phyloP scores from a whole-genome alignment of 1,140 invertebrate species.

The Brachionus manjavacas region DNA sequence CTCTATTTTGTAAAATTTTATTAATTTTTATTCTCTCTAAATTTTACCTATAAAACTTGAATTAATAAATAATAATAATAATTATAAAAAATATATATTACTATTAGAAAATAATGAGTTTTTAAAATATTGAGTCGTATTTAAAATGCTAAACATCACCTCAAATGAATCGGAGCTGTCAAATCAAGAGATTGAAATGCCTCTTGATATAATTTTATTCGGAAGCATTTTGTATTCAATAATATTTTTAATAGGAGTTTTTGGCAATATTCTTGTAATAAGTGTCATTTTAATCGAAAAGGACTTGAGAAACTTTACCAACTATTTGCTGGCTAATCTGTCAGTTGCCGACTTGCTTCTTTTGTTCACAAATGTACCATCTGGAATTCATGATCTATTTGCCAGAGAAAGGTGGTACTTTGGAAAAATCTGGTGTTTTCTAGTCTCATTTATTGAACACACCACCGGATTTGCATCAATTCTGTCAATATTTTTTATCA shows the following conservation, averaged over 20 bases:
- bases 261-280: conserved; percentile 85
- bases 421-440: conserved; percentile 22
- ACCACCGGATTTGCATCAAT: conserved; percentile 30
- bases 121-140: neutral
- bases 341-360: conserved; percentile 49
- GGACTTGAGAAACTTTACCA: conserved; percentile 87
- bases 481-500: conserved; percentile 37
- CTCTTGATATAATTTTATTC: conserved; percentile 16
- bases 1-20: too few relatives aligned
- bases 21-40: too few relatives aligned
- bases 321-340: conserved; percentile 70
- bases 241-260: conserved; percentile 76
- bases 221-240: conserved; percentile 66
- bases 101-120: neutral
- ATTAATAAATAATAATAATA: too few relatives aligned
- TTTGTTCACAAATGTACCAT: conserved; percentile 43
- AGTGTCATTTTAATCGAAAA: conserved; percentile 83
- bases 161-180: neutral
- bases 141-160: neutral
- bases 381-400: conserved; percentile 37
- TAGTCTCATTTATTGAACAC: conserved; percentile 31
- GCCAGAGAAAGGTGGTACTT: conserved; percentile 41
- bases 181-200: neutral
- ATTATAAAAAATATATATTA: too few relatives aligned
- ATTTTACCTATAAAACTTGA: too few relatives aligned